phyloP scores from a whole-genome alignment of 2,888 invertebrate genomes.

The Lydus trimaculatus region DNA sequence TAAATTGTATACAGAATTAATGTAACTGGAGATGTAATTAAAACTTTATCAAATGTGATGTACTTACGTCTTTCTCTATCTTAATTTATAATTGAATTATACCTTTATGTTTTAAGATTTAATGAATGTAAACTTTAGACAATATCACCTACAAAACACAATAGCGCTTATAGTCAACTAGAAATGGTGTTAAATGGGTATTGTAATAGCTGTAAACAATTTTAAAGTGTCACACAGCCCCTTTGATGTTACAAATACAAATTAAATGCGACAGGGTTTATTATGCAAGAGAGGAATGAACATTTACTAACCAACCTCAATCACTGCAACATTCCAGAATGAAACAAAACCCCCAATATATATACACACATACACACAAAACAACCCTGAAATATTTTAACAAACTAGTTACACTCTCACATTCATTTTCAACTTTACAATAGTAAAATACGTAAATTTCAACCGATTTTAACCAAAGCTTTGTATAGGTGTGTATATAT shows the following conservation, averaged over 20 bases:
- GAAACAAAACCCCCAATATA: conserved; percentile 31
- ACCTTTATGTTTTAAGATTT: conserved; percentile 15
- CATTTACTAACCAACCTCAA: conserved; percentile 39
- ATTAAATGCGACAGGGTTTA: conserved; percentile 40
- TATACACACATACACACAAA: not conserved
- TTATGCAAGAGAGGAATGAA: conserved; percentile 39
- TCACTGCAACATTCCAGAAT: conserved; percentile 38
- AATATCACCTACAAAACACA: conserved; percentile 12
- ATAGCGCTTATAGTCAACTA: conserved; percentile 8
- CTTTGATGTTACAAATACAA: conserved; percentile 34
- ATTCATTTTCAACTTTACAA: not conserved
- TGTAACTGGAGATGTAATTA: conserved; percentile 21
- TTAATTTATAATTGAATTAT: conserved; percentile 27
- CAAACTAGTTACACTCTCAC: conserved; percentile 28
- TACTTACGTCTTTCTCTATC: conserved; percentile 17
- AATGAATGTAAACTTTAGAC: conserved; percentile 10
- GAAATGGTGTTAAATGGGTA: conserved; percentile 32
- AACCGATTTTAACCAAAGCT: too few relatives aligned
- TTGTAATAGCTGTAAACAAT: conserved; percentile 36
- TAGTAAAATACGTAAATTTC: too few relatives aligned
- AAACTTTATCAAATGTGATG: conserved; percentile 26
- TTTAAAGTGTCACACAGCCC: conserved; percentile 32
- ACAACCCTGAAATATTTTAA: conserved; percentile 39
- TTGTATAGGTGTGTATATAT: too few relatives aligned
- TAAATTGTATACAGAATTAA: conserved; percentile 21